Conservation (phyloP, 2,113 vertebrate species). For the Psilopogon haemacephalus region DNA sequence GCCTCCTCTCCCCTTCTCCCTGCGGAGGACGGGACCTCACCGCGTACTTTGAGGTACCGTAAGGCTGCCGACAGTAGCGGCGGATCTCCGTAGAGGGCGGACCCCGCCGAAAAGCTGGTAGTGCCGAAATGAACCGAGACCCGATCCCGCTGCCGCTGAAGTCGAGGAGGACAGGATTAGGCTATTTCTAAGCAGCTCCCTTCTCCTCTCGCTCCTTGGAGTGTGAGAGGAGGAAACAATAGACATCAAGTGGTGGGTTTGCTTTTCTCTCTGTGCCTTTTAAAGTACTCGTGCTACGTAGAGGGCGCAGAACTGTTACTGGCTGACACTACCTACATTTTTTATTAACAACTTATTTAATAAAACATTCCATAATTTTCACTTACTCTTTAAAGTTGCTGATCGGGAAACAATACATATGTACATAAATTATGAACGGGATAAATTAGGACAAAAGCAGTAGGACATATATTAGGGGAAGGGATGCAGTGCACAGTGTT, state of each 20-base stretch:
- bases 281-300: conserved; percentile 38
- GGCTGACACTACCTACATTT: conserved; percentile 53
- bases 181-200: conserved; percentile 68
- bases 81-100: background rate
- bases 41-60: background rate
- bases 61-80: background rate
- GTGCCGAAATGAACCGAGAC: background rate
- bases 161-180: conserved; percentile 39
- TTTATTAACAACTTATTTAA: conserved; percentile 66
- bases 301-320: background rate
- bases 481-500: conserved; percentile 54
- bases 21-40: background rate
- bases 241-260: conserved; percentile 37
- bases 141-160: background rate
- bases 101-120: background rate
- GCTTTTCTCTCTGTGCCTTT: conserved; percentile 33
- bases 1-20: background rate
- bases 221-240: conserved; percentile 72
- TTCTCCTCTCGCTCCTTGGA: conserved; percentile 27
- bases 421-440: conserved; percentile 76
- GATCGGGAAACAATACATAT: conserved; percentile 71
- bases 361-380: conserved; percentile 70
- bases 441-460: conserved; percentile 77
- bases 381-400: conserved; percentile 76
- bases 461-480: conserved; percentile 45